phyloP scores from a whole-genome alignment of 2,797 vertebrate genomes.

The Gymnodraco acuticeps region DNA sequence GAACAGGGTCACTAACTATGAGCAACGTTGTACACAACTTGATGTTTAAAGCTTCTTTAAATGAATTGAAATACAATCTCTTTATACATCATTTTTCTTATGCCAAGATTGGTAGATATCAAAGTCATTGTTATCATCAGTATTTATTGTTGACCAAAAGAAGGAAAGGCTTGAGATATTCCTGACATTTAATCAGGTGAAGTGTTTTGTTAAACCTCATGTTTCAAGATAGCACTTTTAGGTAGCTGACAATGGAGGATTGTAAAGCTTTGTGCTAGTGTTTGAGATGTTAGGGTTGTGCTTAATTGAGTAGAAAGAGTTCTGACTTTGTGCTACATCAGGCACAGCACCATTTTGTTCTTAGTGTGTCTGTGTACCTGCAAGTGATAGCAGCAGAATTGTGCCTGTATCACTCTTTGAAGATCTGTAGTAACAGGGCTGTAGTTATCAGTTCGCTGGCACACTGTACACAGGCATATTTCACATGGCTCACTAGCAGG shows the following conservation, averaged over 20 bases:
- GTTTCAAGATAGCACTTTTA: conserved; percentile 4
- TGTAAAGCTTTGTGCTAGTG: not conserved
- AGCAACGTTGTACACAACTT: not conserved
- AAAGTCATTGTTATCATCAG: not conserved
- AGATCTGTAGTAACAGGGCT: conserved; percentile 43
- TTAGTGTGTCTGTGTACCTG: conserved; percentile 26
- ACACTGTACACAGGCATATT: conserved; percentile 55
- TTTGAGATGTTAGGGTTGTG: not conserved
- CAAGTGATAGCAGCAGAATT: conserved; percentile 47
- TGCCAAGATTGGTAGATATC: not conserved
- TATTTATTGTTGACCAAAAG: conserved; percentile 27
- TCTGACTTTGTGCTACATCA: conserved; percentile 24
- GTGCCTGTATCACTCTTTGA: conserved; percentile 49
- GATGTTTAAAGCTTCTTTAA: not conserved
- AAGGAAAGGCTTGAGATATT: not conserved
- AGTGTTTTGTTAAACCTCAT: conserved; percentile 2
- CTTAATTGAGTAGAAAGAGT: conserved; percentile 20
- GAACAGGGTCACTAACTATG: not conserved
- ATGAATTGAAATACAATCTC: not conserved
- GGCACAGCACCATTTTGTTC: conserved; percentile 17
- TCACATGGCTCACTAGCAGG: conserved; percentile 70
- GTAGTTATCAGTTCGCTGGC: conserved; percentile 53
- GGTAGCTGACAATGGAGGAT: not conserved
- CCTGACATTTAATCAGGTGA: not conserved
- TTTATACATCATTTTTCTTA: not conserved